phyloP scores from a whole-genome alignment of 2,888 invertebrate genomes.

The Epistrophella euchroma region DNA sequence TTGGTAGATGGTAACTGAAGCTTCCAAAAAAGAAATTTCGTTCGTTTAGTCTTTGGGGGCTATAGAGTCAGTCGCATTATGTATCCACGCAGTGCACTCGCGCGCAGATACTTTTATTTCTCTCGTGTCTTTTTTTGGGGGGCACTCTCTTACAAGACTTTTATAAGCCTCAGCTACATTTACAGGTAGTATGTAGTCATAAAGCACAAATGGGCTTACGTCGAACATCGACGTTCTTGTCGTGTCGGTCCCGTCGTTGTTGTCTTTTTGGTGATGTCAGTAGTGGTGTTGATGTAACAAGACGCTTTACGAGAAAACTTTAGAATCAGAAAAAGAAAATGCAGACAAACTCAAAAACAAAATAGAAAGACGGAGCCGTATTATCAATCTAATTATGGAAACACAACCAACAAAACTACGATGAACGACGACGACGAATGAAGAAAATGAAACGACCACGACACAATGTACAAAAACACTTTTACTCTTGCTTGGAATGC shows the following conservation, averaged over 20 bases:
- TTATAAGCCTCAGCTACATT: conserved; percentile 15
- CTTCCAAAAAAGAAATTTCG: conserved; percentile 75
- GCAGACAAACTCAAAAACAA: conserved; percentile 18
- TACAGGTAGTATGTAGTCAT: conserved; percentile 58
- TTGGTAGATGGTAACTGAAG: conserved; percentile 83
- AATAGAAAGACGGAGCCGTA: conserved; percentile 48
- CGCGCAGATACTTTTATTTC: conserved; percentile 71
- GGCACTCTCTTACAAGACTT: conserved; percentile 52
- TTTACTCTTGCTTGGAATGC: conserved; percentile 76
- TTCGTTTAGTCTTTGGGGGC: conserved; percentile 51
- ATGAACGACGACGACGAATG: conserved; percentile 29
- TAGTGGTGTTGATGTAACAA: conserved; percentile 67
- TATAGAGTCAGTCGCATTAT: conserved; percentile 59
- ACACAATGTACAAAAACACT: conserved; percentile 47
- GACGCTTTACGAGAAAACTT: conserved; percentile 73
- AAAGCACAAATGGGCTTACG: conserved; percentile 63
- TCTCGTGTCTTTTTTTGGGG: conserved; percentile 31
- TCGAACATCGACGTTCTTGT: conserved; percentile 52
- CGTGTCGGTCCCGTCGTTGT: conserved; percentile 21
- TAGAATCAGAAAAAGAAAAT: conserved; percentile 39
- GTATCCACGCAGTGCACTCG: conserved; percentile 74
- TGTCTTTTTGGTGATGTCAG: neutral
- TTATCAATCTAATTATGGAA: conserved; percentile 73
- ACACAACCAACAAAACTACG: conserved; percentile 43
- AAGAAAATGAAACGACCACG: conserved; percentile 11